phyloP scores from a whole-genome alignment of 2,113 vertebrate species.

The Callithrix jacchus region DNA sequence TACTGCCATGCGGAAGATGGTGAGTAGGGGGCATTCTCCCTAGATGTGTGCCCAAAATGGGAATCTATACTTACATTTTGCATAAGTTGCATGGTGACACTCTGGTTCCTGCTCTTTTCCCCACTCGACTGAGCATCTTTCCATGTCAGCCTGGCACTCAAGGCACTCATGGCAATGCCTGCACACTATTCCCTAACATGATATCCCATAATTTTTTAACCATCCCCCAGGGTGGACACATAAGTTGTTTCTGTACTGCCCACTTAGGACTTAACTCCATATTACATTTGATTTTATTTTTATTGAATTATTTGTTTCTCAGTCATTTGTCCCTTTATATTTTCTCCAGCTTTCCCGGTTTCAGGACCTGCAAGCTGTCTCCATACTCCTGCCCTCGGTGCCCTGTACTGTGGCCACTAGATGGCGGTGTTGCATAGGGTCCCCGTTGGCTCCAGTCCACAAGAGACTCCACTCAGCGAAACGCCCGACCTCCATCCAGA shows the following conservation, averaged over 20 bases:
- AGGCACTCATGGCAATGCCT: background rate
- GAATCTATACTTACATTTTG: background rate
- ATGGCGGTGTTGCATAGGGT: background rate
- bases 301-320: background rate
- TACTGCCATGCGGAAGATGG: background rate
- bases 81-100: background rate
- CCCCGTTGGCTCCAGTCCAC: background rate
- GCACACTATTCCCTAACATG: too few species aligned
- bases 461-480: too few species aligned
- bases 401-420: conserved; percentile 29
- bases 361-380: too few species aligned
- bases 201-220: background rate
- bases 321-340: background rate
- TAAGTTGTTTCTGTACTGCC: background rate
- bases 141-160: background rate
- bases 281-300: too few species aligned
- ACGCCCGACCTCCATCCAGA: background rate
- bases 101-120: background rate
- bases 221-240: background rate
- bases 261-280: background rate
- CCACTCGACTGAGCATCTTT: background rate
- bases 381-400: fast-evolving
- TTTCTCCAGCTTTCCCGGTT: background rate
- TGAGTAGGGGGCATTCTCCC: background rate
- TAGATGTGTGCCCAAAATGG: background rate